phyloP scores from a whole-genome alignment of 2,113 vertebrate species.

The Pedionomus torquatus region DNA sequence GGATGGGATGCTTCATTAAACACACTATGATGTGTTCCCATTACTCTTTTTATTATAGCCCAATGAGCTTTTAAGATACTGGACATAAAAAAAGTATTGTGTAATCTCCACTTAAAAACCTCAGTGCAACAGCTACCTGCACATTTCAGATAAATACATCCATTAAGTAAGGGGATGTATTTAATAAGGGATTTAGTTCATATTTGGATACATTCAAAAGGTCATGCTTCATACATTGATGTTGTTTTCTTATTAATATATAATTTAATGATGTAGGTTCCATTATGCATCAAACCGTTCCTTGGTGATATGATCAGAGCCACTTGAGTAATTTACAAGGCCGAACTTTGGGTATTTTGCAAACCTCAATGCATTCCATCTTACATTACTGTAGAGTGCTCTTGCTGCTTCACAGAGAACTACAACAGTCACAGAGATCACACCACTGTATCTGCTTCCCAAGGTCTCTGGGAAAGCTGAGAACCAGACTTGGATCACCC shows the following conservation, averaged over 20 bases:
- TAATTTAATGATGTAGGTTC: rapidly evolving
- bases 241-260: not conserved
- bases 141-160: not conserved
- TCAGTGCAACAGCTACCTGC: not conserved
- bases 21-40: rapidly evolving
- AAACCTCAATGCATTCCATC: not conserved
- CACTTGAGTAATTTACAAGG: not conserved
- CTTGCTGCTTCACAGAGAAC: not conserved
- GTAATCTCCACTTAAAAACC: not conserved
- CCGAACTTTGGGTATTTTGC: not conserved
- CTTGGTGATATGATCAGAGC: not conserved
- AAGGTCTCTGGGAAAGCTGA: not conserved
- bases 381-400: rapidly evolving
- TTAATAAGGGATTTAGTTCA: not conserved
- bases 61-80: not conserved
- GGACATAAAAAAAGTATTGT: not conserved
- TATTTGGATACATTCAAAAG: not conserved
- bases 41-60: not conserved
- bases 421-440: not conserved
- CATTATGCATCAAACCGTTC: not conserved
- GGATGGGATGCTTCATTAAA: not conserved
- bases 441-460: not conserved
- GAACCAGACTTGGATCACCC: not conserved
- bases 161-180: not conserved
- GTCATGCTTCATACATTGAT: not conserved